Evolutionary conservation across 2,797 vertebrate genomes (phyloP).

Genomic region (Podarcis lilfordi): DNA sequence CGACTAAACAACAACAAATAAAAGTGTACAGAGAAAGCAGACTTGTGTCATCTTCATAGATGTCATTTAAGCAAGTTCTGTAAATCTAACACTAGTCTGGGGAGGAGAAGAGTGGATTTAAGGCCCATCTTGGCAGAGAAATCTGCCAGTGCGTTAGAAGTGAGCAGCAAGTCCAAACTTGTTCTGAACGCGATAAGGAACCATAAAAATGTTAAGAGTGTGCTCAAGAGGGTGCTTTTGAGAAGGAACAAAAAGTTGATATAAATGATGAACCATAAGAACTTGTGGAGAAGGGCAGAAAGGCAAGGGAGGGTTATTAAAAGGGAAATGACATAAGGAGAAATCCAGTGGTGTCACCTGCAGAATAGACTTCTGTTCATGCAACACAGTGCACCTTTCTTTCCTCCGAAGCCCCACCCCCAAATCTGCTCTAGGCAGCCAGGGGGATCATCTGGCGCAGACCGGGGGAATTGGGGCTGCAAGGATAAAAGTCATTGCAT

Average conservation of each 20-base stretch:
- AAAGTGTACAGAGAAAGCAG: slow-evolving; percentile 64
- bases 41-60: slow-evolving; percentile 65
- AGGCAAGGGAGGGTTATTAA: slow-evolving; percentile 53
- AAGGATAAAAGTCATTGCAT: too few relatives aligned
- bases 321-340: slow-evolving; percentile 19
- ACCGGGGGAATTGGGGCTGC: background rate
- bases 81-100: slow-evolving; percentile 69
- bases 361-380: background rate
- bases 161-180: slow-evolving; percentile 63
- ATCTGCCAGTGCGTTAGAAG: slow-evolving; percentile 64
- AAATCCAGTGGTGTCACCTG: background rate
- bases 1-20: background rate
- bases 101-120: slow-evolving; percentile 70
- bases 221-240: slow-evolving; percentile 46
- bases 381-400: background rate
- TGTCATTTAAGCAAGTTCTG: slow-evolving; percentile 70
- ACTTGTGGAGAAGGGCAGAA: slow-evolving; percentile 49
- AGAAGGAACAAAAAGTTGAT: slow-evolving; percentile 59
- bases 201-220: slow-evolving; percentile 55
- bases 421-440: background rate
- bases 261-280: slow-evolving; percentile 62
- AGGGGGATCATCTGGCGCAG: background rate
- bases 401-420: background rate
- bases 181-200: slow-evolving; percentile 37
- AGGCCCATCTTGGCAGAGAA: slow-evolving; percentile 60